A percentile compares a stretch with the other conserved stretches of the same genome.
phyloP scores from a whole-genome alignment of 2,888 invertebrate genomes.

The Microplitis manilae region DNA sequence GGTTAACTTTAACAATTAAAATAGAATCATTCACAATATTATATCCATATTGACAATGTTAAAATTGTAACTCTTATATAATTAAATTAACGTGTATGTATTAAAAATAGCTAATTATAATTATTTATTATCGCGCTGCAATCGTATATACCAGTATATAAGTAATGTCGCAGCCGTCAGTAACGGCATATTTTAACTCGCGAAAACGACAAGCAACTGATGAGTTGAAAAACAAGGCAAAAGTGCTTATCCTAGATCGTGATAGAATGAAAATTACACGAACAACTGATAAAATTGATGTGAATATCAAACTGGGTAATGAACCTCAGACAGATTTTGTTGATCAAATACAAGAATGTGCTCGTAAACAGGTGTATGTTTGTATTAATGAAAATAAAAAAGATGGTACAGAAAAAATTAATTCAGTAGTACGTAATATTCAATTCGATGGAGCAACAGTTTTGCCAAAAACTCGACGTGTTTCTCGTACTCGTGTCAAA shows the following conservation, averaged over 20 bases:
- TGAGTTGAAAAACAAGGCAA: slow-evolving; percentile 73
- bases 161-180: slow-evolving; percentile 83
- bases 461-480: slow-evolving; percentile 51
- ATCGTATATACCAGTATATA: slow-evolving; percentile 48
- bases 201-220: slow-evolving; percentile 84
- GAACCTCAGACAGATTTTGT: slow-evolving; percentile 17
- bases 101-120: slow-evolving; percentile 27
- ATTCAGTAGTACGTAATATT: slow-evolving; percentile 57
- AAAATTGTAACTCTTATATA: not conserved
- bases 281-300: slow-evolving; percentile 69
- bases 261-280: slow-evolving; percentile 53
- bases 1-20: not conserved
- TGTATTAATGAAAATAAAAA: slow-evolving; percentile 45
- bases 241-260: slow-evolving; percentile 72
- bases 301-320: slow-evolving; percentile 46
- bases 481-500: slow-evolving; percentile 47
- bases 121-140: slow-evolving; percentile 36
- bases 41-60: not conserved
- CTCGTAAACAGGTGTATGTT: slow-evolving; percentile 11
- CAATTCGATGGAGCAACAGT: slow-evolving; percentile 57
- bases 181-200: slow-evolving; percentile 83
- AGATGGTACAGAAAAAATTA: slow-evolving; percentile 44
- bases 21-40: not conserved
- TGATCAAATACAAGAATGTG: no score
- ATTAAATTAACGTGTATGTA: not conserved